Conservation (phyloP, 2,888 invertebrate genomes). For the Peribatodes rhomboidaria region DNA sequence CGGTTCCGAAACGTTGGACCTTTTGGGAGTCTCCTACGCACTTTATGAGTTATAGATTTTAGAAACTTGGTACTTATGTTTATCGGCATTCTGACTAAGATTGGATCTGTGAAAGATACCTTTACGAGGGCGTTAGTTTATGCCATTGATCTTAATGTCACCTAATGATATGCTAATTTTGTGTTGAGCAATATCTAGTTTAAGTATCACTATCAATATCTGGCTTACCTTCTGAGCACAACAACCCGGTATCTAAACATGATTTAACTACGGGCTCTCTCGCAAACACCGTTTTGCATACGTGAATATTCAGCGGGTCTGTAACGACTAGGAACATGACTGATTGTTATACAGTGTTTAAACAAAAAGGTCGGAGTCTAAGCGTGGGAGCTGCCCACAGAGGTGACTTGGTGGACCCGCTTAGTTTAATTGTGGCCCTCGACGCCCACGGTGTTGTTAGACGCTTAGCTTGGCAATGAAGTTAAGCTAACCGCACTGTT, state of each 20-base stretch:
- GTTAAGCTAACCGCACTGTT: conserved; percentile 34
- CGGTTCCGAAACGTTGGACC: conserved; percentile 56
- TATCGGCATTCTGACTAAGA: conserved; percentile 2
- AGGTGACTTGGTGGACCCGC: conserved; percentile 71
- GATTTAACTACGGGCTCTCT: conserved; percentile 60
- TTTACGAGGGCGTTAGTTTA: conserved; percentile 26
- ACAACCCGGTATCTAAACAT: conserved; percentile 50
- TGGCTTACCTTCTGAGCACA: conserved; percentile 48
- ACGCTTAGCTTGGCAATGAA: conserved; percentile 55
- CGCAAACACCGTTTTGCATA: conserved; percentile 66
- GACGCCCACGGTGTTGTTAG: conserved; percentile 62
- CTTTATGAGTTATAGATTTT: conserved; percentile 59
- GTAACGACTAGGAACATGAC: conserved; percentile 65
- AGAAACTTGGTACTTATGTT: conserved; percentile 10
- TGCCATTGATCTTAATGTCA: conserved; percentile 26
- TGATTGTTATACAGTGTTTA: conserved; percentile 64
- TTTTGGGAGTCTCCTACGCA: conserved; percentile 64
- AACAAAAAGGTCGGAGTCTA: conserved; percentile 71
- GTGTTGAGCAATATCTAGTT: conserved; percentile 34
- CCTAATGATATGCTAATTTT: conserved; percentile 32
- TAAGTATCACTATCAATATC: conserved; percentile 41
- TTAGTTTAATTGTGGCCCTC: conserved; percentile 70
- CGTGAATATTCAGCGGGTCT: conserved; percentile 73
- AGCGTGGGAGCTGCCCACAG: conserved; percentile 76
- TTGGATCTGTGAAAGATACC: conserved; percentile 9